A percentile compares a stretch with the other conserved stretches of the same genome.
Evolutionary conservation across 2,113 vertebrate species (phyloP).

Genomic region (Irena cyanogastra): DNA sequence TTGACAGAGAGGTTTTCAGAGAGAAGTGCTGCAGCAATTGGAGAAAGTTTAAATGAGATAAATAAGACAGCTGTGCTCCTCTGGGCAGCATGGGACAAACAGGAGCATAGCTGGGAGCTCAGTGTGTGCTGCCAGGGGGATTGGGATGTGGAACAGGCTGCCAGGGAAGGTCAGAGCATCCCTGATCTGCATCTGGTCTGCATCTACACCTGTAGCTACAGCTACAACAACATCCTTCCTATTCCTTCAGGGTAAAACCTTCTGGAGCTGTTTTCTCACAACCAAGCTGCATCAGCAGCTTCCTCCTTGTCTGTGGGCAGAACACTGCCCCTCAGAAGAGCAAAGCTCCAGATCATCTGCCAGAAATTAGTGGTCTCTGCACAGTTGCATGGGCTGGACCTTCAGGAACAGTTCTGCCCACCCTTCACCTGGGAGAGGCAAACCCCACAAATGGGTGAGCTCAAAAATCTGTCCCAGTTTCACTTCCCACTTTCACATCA

Average conservation of each 20-base stretch:
- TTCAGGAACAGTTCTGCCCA: not conserved
- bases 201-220: not conserved
- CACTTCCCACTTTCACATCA: not conserved
- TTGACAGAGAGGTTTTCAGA: not conserved
- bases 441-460: not conserved
- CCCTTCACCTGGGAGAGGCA: not conserved
- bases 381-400: not conserved
- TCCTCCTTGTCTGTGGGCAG: not conserved
- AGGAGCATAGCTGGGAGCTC: not conserved
- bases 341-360: not conserved
- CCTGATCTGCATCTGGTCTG: not conserved
- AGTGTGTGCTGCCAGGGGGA: rapidly evolving
- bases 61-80: not conserved
- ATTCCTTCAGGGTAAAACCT: not conserved
- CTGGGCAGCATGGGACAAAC: not conserved
- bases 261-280: not conserved
- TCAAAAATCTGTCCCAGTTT: not conserved
- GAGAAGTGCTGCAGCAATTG: not conserved
- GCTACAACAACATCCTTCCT: not conserved
- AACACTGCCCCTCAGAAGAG: not conserved
- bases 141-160: not conserved
- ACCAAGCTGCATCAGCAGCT: not conserved
- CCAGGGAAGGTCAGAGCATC: not conserved
- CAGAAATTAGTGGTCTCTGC: not conserved
- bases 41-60: not conserved